Evolutionary conservation across 2,888 invertebrate genomes (phyloP), one percentile per base, ranked within the genome.

Genomic region (Petrolisthes manimaculis): DNA sequence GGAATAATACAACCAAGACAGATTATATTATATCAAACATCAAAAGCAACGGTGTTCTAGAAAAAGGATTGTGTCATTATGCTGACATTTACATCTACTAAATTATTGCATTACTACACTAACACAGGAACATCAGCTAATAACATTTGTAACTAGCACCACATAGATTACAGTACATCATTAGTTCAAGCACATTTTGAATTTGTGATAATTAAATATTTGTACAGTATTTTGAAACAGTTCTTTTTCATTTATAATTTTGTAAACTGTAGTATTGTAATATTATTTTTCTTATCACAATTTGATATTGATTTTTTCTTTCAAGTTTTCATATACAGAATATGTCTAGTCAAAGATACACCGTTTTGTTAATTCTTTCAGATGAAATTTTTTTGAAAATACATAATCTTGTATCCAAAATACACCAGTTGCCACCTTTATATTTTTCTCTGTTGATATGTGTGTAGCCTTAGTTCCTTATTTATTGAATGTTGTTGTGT

Each of bases 401-500:
- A 53, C 67, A 67, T 61, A 53, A 21, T 78, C 14, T 67, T 37
- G 37, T 37, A 37, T 37, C 18, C 37, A 74, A 83, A 84, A 24
- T 12, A 67, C 61, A 84, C 84, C 78, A 56, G 61, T 78, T 78
- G 84, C 84, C 78, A 79, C n/a, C 54, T 83, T 82, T 21, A 54
- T 74, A 53, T 61, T 83, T 83, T 75, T 84, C 83, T 83, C 37
- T 75, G 75, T 84, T 84, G n/a, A 78, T 86, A 67, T 71, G 78
- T 88, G 88, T 88, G 83, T 88, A 88, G 88, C 56, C 21, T 67
- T 88, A 88, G 88, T 80, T 77, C 51, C 69, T 80, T n/a, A 74
- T 80, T 88, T 84, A 55, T 51, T 84, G 67, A 74, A 21, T 88
- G 88, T 88, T 88, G 88, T 88, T 75, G 84, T 88, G 88, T 88